Base-by-base conservation (phyloP, 2,888 invertebrate species). In the Hanleya hanleyi region DNA sequence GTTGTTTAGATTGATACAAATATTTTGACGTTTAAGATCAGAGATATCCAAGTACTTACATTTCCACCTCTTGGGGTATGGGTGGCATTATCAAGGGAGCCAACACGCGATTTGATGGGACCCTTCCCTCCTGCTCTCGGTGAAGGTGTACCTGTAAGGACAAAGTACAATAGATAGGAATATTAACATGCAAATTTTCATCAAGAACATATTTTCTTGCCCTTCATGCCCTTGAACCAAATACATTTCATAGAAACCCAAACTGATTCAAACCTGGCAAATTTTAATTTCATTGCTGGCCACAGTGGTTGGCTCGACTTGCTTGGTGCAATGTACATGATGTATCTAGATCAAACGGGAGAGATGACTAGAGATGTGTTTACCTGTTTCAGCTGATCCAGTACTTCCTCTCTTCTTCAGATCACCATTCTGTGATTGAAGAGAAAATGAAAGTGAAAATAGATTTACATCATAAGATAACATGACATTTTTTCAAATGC, bases 1-100 rank as follows among this genome's bases (percentile, higher is more conserved):
- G n/a, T n/a, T n/a, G n/a, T n/a, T n/a, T n/a, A n/a, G n/a, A n/a
- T n/a, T n/a, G n/a, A n/a, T n/a, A n/a, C n/a, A n/a, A n/a, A n/a
- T n/a, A n/a, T n/a, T n/a, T n/a, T n/a, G n/a, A n/a, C n/a, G n/a
- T n/a, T n/a, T n/a, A n/a, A n/a, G n/a, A n/a, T n/a, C n/a, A n/a
- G n/a, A 41, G 18, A 41, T 41, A 41, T 12, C 9, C 9, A 41
- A 41, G 9, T 9, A 41, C 57, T 22, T 57, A 97, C 93, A 85
- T 96, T 94, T 18, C 87, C 87, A 32, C 87, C 86, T 36, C 96
- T 96, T 0, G 97, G 97, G 90, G 94, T 96, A 91, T 97, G 95
- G 76, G 94, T 94, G 36, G 96, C 93, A 90, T 97, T 97, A 22
- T 96, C 94, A 89, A 97, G 91, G 1, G 97, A 97, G 26, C 97